A percentile compares a stretch with the other conserved stretches of the same genome.
Conservation (phyloP, 2,797 vertebrate genomes). For the Oreonectes daqikongensis region DNA sequence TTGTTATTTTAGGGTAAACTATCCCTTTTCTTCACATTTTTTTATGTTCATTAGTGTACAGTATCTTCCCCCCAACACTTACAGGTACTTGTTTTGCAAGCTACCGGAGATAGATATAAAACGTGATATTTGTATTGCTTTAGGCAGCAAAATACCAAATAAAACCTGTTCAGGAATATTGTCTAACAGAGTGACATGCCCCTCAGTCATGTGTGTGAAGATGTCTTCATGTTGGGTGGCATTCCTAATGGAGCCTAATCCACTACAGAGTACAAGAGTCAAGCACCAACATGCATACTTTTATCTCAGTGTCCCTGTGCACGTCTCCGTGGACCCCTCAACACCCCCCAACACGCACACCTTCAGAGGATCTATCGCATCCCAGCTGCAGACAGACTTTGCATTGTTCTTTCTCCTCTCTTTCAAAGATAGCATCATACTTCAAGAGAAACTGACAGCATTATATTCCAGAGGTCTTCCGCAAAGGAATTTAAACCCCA, state of each 20-base stretch:
- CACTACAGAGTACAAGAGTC: constrained; percentile 55
- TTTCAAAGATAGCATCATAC: constrained; percentile 67
- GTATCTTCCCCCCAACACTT: background rate
- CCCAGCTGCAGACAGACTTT: constrained; percentile 65
- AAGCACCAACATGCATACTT: constrained; percentile 69
- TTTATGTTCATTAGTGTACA: background rate
- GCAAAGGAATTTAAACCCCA: constrained; percentile 58
- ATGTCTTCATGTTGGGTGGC: constrained; percentile 71
- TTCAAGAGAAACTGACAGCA: constrained; percentile 57
- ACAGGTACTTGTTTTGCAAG: background rate
- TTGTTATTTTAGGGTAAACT: background rate
- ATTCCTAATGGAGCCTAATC: constrained; percentile 63
- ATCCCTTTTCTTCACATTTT: background rate
- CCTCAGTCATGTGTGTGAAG: constrained; percentile 55
- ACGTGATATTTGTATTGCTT: constrained; percentile 1
- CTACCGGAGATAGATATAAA: background rate
- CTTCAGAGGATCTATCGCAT: constrained; percentile 58
- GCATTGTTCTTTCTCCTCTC: constrained; percentile 69
- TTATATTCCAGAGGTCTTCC: constrained; percentile 58
- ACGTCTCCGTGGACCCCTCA: constrained; percentile 54
- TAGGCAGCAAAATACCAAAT: background rate
- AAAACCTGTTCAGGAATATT: constrained; percentile 7
- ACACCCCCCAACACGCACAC: constrained; percentile 37
- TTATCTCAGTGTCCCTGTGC: constrained; percentile 64
- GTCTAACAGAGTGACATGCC: constrained; percentile 63